Conservation (phyloP, 2,888 invertebrate genomes). For the Coleophora flavipennella region DNA sequence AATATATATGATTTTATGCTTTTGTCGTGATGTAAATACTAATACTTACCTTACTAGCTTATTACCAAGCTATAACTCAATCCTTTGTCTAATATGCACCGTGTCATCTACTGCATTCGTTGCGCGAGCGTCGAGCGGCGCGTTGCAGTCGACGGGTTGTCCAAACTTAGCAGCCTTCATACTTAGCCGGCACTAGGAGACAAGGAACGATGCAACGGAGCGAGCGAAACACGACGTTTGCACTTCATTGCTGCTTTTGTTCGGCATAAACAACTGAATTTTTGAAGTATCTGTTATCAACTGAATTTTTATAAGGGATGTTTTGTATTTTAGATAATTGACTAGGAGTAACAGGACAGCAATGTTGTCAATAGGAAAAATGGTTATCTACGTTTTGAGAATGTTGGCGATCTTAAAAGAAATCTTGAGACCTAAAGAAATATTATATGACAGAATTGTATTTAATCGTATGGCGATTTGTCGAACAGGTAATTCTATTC, state of each 20-base stretch:
- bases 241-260: slow-evolving; percentile 13
- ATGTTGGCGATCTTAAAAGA: too few relatives aligned
- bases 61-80: slow-evolving; percentile 28
- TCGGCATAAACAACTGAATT: not conserved
- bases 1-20: too few relatives aligned
- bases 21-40: too few relatives aligned
- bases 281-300: not conserved
- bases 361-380: not conserved
- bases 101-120: slow-evolving; percentile 34
- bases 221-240: not conserved
- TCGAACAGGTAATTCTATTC: too few relatives aligned
- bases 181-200: slow-evolving; percentile 29
- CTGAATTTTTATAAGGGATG: too few relatives aligned
- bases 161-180: slow-evolving; percentile 47
- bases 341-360: not conserved
- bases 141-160: slow-evolving; percentile 35
- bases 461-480: too few relatives aligned
- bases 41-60: too few relatives aligned
- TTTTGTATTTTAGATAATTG: too few relatives aligned
- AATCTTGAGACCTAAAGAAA: too few relatives aligned
- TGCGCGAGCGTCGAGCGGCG: slow-evolving; percentile 29
- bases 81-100: slow-evolving; percentile 33
- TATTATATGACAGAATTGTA: too few relatives aligned
- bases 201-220: slow-evolving; percentile 4
- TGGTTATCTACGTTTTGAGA: too few relatives aligned